phyloP scores from a whole-genome alignment of 2,113 vertebrate genomes.

The Lepisosteus osseus region DNA sequence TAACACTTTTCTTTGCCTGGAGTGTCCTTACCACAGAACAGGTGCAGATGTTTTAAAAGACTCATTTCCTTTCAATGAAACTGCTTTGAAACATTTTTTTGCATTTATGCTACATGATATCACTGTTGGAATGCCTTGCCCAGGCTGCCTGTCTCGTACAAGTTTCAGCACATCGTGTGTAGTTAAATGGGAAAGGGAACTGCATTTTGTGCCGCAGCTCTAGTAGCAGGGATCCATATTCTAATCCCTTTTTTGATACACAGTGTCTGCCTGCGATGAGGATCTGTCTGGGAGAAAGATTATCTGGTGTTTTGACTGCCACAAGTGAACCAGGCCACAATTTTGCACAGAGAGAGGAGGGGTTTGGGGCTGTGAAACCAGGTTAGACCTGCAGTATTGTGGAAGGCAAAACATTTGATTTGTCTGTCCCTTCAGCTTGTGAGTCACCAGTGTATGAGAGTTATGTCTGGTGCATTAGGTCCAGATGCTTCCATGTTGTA shows the following conservation, averaged over 20 bases:
- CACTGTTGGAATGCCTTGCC: conserved; percentile 33
- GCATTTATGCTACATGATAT: conserved; percentile 33
- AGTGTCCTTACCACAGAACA: conserved; percentile 9
- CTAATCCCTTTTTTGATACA: conserved; percentile 9
- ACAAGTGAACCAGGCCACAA: conserved; percentile 21
- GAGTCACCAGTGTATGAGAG: too few relatives aligned
- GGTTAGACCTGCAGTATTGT: too few relatives aligned
- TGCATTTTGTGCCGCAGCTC: too few relatives aligned
- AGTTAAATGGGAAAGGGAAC: not conserved
- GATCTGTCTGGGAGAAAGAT: conserved; percentile 43
- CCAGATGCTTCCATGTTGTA: too few relatives aligned
- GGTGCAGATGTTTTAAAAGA: conserved; percentile 17
- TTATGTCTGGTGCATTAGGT: too few relatives aligned
- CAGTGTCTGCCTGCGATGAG: conserved; percentile 28
- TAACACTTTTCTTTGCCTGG: too few relatives aligned
- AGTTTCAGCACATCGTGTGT: conserved; percentile 40
- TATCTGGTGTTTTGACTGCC: conserved; percentile 36
- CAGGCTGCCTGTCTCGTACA: conserved; percentile 15
- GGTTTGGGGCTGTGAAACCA: too few relatives aligned
- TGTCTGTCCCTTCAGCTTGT: too few relatives aligned
- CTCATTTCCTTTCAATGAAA: conserved; percentile 9
- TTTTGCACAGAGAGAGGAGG: not conserved
- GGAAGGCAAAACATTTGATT: too few relatives aligned
- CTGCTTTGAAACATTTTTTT: conserved; percentile 29
- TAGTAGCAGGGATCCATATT: too few relatives aligned